These are phyloP conservation scores for Brachirus orientalis DNA, from an alignment of 2,113 vertebrate species.

Conservation along the genomic window DNA sequence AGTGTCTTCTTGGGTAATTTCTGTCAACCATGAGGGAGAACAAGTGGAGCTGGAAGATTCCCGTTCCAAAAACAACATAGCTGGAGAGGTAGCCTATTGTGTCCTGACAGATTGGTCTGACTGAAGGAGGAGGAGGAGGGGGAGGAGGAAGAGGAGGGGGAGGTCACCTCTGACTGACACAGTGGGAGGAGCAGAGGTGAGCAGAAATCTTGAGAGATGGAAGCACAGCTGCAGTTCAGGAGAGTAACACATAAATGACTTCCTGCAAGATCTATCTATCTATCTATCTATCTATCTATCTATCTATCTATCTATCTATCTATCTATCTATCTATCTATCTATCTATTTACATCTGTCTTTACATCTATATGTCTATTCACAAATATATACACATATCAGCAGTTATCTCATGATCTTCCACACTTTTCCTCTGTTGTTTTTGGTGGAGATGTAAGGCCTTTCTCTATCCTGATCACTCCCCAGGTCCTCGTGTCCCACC, in stretches of 20 bases:
- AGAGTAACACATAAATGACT: constrained; percentile 54
- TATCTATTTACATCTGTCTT: background rate
- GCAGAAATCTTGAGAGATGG: constrained; percentile 67
- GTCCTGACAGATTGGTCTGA: constrained; percentile 86
- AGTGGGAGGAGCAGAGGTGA: constrained; percentile 75
- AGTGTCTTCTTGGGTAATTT: constrained; percentile 86
- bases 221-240: constrained; percentile 73
- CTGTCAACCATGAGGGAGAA: constrained; percentile 87
- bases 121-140: constrained; percentile 71
- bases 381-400: constrained; percentile 23
- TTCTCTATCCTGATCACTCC: constrained; percentile 59
- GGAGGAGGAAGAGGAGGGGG: constrained; percentile 61
- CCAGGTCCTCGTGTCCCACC: constrained; percentile 50
- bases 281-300: background rate
- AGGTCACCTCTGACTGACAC: constrained; percentile 69
- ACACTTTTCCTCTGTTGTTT: constrained; percentile 65
- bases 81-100: constrained; percentile 83
- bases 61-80: constrained; percentile 91
- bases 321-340: constrained; percentile 13
- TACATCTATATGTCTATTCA: constrained; percentile 25
- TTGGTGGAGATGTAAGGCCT: constrained; percentile 61
- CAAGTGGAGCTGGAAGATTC: constrained; percentile 79
- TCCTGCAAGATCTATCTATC: constrained; percentile 14
- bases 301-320: background rate
- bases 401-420: constrained; percentile 51